These are phyloP conservation scores for Vidua macroura DNA, from an alignment of 2,113 vertebrate genomes.

Conservation along the genomic window DNA sequence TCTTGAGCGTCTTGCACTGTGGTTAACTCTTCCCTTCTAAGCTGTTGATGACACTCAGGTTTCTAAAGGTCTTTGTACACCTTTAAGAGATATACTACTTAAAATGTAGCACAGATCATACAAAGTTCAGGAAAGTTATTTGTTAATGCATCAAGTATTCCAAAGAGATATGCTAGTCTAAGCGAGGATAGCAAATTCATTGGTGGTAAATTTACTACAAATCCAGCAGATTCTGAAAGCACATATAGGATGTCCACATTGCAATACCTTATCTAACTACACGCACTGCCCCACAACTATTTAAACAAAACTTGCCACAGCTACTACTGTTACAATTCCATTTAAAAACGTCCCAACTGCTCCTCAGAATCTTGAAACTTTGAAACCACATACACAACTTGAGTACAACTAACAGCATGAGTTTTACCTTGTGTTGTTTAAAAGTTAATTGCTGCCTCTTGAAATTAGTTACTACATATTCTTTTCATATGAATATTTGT, in stretches of 20 bases:
- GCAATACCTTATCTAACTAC: not conserved
- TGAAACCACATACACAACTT: not conserved
- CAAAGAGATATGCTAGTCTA: not conserved
- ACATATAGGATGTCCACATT: accelerated
- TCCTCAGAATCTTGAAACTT: not conserved
- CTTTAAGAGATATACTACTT: not conserved
- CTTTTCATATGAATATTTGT: not conserved
- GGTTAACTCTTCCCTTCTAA: not conserved
- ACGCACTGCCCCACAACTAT: not conserved
- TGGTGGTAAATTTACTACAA: not conserved
- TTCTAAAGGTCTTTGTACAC: not conserved
- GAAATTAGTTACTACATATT: not conserved
- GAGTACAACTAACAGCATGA: not conserved
- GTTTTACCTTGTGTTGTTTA: not conserved
- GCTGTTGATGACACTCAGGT: not conserved
- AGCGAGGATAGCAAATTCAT: not conserved
- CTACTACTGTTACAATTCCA: not conserved
- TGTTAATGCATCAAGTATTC: not conserved
- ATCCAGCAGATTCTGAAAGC: not conserved
- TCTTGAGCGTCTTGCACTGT: not conserved
- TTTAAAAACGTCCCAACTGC: not conserved
- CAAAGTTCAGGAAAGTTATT: not conserved
- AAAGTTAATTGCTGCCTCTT: not conserved
- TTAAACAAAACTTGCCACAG: not conserved
- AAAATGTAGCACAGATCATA: not conserved